Evolutionary conservation across 2,797 vertebrate genomes (phyloP).

Genomic region (Poecile montanus): DNA sequence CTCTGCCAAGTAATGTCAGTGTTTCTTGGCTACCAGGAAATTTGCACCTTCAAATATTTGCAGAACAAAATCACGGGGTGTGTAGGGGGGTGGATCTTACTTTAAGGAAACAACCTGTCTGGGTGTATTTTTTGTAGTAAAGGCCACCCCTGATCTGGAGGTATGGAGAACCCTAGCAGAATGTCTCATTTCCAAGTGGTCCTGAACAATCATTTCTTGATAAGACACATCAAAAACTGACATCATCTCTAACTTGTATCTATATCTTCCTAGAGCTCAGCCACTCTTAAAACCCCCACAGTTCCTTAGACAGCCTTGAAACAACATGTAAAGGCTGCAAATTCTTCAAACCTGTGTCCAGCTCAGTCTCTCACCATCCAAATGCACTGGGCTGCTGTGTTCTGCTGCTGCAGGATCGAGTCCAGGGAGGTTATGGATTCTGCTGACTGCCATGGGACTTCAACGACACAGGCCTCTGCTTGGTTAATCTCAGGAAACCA

Average conservation of each 20-base stretch:
- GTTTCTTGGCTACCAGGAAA: conserved; percentile 31
- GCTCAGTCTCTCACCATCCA: background rate
- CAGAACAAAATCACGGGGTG: background rate
- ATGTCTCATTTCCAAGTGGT: background rate
- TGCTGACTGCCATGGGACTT: no score
- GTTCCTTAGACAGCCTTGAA: background rate
- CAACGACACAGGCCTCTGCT: no score
- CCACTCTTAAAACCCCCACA: background rate
- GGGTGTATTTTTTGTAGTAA: background rate
- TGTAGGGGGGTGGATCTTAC: background rate
- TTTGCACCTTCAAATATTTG: conserved; percentile 19
- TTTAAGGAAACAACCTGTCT: background rate
- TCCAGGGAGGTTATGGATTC: no score
- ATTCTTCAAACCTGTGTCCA: background rate
- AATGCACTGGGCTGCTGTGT: background rate
- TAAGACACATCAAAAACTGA: background rate
- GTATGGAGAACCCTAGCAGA: background rate
- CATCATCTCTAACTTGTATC: background rate
- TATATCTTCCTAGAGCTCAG: background rate
- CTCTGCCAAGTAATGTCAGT: background rate
- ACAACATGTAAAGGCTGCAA: background rate
- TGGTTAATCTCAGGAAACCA: no score
- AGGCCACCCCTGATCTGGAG: background rate
- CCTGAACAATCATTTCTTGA: background rate
- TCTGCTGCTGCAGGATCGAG: no score